A percentile compares a stretch with the other conserved stretches of the same genome.
Evolutionary conservation across 1,140 invertebrate genomes (phyloP).

Genomic region (Sminthurinus signatus): DNA sequence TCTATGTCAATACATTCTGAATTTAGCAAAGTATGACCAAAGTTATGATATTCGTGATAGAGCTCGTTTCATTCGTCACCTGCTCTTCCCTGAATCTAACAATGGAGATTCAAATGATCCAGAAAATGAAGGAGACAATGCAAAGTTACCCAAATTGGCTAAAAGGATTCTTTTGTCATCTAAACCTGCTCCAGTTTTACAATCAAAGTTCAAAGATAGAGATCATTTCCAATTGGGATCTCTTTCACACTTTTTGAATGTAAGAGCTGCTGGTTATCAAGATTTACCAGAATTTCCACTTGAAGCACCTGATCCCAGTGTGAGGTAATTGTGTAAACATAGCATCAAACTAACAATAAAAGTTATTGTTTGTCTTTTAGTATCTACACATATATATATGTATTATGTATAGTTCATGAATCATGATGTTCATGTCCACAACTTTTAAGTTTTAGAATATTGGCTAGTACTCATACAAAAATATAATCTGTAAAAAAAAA

Average conservation of each 20-base stretch:
- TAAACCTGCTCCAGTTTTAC: conserved; percentile 84
- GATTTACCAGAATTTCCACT: conserved; percentile 80
- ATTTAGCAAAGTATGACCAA: conserved; percentile 93
- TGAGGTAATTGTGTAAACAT: no score
- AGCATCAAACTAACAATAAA: no score
- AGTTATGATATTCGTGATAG: conserved; percentile 97
- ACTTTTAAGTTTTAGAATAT: no score
- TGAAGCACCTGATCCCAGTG: conserved; percentile 63
- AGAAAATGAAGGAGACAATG: conserved; percentile 43
- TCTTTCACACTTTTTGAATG: conserved; percentile 89
- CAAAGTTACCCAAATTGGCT: conserved; percentile 60
- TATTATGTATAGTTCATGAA: no score
- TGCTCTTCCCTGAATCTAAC: conserved; percentile 67
- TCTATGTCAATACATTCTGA: conserved; percentile 90
- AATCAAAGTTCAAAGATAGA: conserved; percentile 63
- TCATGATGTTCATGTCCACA: no score
- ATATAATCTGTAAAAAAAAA: no score
- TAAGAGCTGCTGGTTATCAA: conserved; percentile 74
- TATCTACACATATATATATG: no score
- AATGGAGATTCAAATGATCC: no score
- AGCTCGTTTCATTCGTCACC: conserved; percentile 73
- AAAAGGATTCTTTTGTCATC: conserved; percentile 80
- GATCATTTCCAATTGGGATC: conserved; percentile 89
- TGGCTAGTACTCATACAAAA: no score
- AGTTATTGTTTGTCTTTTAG: no score